phyloP scores from a whole-genome alignment of 2,797 vertebrate species.

The Xenopus petersii region DNA sequence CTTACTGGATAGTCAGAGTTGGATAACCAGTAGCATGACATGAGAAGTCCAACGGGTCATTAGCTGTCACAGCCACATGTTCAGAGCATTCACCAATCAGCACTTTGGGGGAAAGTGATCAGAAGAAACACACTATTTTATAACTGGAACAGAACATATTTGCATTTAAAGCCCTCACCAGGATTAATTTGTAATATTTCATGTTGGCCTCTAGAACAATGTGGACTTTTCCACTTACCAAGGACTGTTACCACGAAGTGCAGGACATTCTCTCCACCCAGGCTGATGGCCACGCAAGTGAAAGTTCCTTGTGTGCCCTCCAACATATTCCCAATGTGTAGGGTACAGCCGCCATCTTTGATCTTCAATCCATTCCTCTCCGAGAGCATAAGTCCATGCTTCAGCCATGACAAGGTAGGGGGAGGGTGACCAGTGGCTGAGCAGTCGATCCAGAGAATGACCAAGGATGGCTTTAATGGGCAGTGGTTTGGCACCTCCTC shows the following conservation, averaged over 20 bases:
- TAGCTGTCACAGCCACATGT: constrained; percentile 50
- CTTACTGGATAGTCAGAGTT: constrained; percentile 58
- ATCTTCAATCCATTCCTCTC: constrained; percentile 67
- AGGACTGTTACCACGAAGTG: constrained; percentile 54
- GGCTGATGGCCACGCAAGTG: constrained; percentile 82
- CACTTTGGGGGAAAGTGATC: constrained; percentile 58
- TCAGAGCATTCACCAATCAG: constrained; percentile 57
- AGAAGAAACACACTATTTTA: too few species aligned
- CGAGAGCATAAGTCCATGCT: constrained; percentile 72
- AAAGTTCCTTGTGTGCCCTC: constrained; percentile 74
- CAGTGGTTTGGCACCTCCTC: constrained; percentile 7
- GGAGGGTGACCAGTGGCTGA: constrained; percentile 90
- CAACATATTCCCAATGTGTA: constrained; percentile 46
- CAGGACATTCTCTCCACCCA: constrained; percentile 69
- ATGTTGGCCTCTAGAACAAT: too few species aligned
- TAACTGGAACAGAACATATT: too few species aligned
- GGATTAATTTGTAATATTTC: too few species aligned
- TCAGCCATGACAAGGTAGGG: constrained; percentile 83
- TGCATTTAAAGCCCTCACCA: too few species aligned
- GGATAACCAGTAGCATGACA: constrained; percentile 58
- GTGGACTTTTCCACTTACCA: constrained; percentile 49
- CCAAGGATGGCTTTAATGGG: constrained; percentile 75
- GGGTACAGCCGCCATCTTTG: constrained; percentile 60
- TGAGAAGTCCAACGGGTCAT: constrained; percentile 59
- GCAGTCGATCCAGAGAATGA: constrained; percentile 85